These are phyloP conservation scores for Eciton burchellii DNA, from an alignment of 1,140 invertebrate species.

Conservation along the genomic window DNA sequence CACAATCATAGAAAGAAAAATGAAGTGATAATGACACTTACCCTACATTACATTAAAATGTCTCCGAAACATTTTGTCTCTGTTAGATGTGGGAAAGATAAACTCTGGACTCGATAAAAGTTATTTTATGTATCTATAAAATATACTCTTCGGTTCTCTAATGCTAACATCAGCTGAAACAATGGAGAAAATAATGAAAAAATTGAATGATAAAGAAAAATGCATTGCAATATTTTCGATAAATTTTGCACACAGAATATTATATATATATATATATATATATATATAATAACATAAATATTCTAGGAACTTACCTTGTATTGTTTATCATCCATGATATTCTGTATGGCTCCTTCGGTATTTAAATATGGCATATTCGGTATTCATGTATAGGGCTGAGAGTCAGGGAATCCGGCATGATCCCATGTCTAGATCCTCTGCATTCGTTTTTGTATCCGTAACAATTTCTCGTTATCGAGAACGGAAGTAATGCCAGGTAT, in stretches of 20 bases:
- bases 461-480: conserved; percentile 85
- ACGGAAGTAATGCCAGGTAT: conserved; percentile 91
- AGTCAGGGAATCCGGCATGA: conserved; percentile 95
- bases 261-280: background rate
- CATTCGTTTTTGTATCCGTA: conserved; percentile 90
- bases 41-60: conserved; percentile 97
- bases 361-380: conserved; percentile 91
- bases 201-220: no score
- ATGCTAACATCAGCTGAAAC: conserved; percentile 99
- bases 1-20: conserved; percentile 17
- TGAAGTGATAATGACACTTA: conserved; percentile 82
- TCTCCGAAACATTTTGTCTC: conserved; percentile 91
- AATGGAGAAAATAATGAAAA: conserved; percentile 69
- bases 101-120: conserved; percentile 94
- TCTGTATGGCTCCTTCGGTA: conserved; percentile 94
- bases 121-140: conserved; percentile 98
- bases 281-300: conserved; percentile 9
- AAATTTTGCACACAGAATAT: no score
- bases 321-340: conserved; percentile 99
- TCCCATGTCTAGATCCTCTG: conserved; percentile 94
- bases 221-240: background rate
- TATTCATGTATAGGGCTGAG: conserved; percentile 98
- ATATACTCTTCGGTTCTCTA: conserved; percentile 93
- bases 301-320: conserved; percentile 92
- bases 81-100: conserved; percentile 92